Conservation (phyloP, 2,797 vertebrate genomes). For the Adrianichthys oophorus region DNA sequence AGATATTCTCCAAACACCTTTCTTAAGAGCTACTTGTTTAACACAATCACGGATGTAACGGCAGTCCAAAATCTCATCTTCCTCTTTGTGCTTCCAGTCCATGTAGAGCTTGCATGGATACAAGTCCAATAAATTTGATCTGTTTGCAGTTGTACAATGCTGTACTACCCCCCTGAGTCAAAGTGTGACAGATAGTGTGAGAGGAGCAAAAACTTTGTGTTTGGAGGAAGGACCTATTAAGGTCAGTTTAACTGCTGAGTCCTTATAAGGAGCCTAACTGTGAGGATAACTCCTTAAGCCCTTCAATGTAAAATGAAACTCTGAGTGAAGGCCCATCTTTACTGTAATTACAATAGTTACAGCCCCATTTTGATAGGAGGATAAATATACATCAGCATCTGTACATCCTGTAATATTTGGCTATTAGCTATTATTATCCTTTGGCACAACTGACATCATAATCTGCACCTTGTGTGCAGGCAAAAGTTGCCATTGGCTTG, state of each 20-base stretch:
- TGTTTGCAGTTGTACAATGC: constrained; percentile 60
- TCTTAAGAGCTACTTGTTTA: constrained; percentile 56
- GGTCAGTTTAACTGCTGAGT: constrained; percentile 54
- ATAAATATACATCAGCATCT: too few species aligned
- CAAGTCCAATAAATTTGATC: constrained; percentile 35
- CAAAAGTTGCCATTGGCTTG: too few species aligned
- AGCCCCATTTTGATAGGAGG: too few species aligned
- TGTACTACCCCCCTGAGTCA: constrained; percentile 61
- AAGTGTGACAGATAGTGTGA: constrained; percentile 38
- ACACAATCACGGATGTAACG: constrained; percentile 59
- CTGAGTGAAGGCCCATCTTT: neutral
- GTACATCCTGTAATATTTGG: neutral
- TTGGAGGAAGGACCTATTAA: constrained; percentile 45
- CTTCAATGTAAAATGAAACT: constrained; percentile 25
- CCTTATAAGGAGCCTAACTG: constrained; percentile 56
- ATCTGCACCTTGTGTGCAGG: too few species aligned
- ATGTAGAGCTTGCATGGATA: constrained; percentile 34
- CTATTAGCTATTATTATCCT: neutral
- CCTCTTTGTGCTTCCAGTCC: constrained; percentile 48
- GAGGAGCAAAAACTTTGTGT: constrained; percentile 52
- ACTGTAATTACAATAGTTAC: neutral
- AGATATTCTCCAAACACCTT: constrained; percentile 55
- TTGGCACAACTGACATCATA: too few species aligned
- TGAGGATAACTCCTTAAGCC: constrained; percentile 6
- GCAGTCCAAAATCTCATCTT: constrained; percentile 57